Evolutionary conservation across 2,888 invertebrate species (phyloP), one percentile per base, ranked within the genome.

Genomic region (Megaustenia siamemsis): DNA sequence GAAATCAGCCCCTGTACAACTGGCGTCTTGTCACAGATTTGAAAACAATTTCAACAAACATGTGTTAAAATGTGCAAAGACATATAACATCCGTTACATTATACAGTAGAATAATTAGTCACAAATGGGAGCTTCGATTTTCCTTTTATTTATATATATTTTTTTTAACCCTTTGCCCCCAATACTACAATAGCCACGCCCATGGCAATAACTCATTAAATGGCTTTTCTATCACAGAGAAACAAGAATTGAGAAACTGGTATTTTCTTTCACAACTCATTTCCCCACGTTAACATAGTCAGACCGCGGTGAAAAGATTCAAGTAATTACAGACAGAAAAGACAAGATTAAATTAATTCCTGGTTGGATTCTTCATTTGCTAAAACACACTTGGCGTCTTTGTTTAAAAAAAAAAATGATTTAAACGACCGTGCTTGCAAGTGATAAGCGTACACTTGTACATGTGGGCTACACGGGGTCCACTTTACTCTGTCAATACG

Each of bases 381-480:
- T 71, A 71, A 71, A 12, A 71, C 71, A 71, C n/a, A 71, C 71
- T 43, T 71, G 6, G n/a, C 0, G 43, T 71, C 43, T 24, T 10
- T 24, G 40, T 71, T 40, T 43, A 43, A 28, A 63, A 63, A 32
- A 28, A 63, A 63, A 32, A 2, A 5, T n/a, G 71, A 71, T 43
- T 43, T 15, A 28, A 15, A 32, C 32, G 32, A 63, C 32, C 63
- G 28, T 63, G 28, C n/a, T 43, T 43, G 28, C n/a, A n/a, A 43
- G 45, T n/a, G 71, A 71, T 71, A 71, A 71, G n/a, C 43, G 71
- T 28, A 43, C n/a, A n/a, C 43, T 71, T 43, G 45, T 71, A 71
- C 71, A 24, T 71, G 71, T 43, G 8, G 43, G n/a, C 10, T 43
- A n/a, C n/a, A 8, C n/a, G n/a, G 21, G 43, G 0, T 10, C 24